A percentile compares a stretch with the other conserved stretches of the same genome.
Conservation (phyloP, 2,888 invertebrate species). For the Dexiosoma caninum region DNA sequence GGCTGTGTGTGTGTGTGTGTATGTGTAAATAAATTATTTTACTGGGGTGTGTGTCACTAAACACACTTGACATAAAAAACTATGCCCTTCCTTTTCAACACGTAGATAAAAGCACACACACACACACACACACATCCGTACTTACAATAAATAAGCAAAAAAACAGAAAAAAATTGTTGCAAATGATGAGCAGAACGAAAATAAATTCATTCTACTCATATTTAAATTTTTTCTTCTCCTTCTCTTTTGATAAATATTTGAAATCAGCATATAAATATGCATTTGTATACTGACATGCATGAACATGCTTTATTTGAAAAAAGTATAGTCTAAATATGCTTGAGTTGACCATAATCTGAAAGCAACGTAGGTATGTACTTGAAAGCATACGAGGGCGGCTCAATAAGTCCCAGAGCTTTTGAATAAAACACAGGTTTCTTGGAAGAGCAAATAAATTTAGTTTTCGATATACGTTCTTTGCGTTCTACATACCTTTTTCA, state of each 20-base stretch:
- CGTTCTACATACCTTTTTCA: no score
- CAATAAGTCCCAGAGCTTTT: no score
- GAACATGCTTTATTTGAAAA: background rate
- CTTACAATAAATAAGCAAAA: background rate
- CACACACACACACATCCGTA: background rate
- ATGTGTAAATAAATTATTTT: background rate
- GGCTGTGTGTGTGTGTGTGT: background rate
- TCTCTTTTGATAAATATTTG: conserved; percentile 32
- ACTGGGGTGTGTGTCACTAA: conserved; percentile 3
- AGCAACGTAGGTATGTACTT: no score
- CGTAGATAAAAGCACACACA: background rate
- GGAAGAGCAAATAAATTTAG: no score
- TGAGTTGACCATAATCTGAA: background rate
- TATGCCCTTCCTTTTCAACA: background rate
- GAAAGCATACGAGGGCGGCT: no score
- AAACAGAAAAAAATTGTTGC: conserved; percentile 21
- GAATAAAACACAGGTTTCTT: no score
- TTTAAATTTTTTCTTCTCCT: background rate
- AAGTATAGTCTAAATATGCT: background rate
- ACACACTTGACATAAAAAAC: conserved; percentile 43
- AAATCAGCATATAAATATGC: conserved; percentile 19
- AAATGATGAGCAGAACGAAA: background rate
- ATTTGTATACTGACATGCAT: background rate
- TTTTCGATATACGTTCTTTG: no score
- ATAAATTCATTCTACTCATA: background rate